Percentiles rank a stretch among this genome's conserved stretches.
These are phyloP conservation scores for Pteruthius melanotis DNA, from an alignment of 2,113 vertebrate genomes.

Conservation along the genomic window DNA sequence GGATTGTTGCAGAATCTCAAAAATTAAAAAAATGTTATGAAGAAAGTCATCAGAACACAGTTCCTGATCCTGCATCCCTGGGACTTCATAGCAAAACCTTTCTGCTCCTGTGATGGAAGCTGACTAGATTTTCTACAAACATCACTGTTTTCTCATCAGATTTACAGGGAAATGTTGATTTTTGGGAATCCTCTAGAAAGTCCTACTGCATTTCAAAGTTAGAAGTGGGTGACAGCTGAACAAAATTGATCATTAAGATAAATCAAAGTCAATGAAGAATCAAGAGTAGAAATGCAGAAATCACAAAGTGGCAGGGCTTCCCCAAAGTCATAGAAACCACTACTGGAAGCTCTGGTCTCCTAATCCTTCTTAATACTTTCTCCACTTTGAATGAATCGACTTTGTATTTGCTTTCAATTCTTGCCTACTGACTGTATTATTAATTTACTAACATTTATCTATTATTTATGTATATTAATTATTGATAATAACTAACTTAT, in stretches of 20 bases:
- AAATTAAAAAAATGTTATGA: not conserved
- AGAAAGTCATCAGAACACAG: not conserved
- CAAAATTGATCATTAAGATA: not conserved
- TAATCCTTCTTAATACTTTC: not conserved
- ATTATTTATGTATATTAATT: conserved; percentile 5
- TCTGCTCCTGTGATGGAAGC: not conserved
- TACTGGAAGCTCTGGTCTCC: not conserved
- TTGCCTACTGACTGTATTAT: not conserved
- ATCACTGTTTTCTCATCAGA: not conserved
- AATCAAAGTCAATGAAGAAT: not conserved
- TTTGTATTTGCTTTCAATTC: not conserved
- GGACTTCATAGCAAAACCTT: not conserved
- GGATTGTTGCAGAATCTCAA: not conserved
- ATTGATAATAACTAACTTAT: not conserved
- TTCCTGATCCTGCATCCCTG: not conserved
- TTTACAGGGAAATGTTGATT: not conserved
- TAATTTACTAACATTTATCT: conserved; percentile 1
- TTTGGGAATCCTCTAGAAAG: not conserved
- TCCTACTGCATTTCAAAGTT: not conserved
- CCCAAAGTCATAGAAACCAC: not conserved
- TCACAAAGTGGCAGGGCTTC: not conserved
- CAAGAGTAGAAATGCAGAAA: not conserved
- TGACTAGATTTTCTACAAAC: not conserved
- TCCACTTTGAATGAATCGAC: not conserved
- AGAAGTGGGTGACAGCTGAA: not conserved